A percentile compares a stretch with the other conserved stretches of the same genome.
phyloP scores from a whole-genome alignment of 2,888 invertebrate species.

The Colletes collaris region DNA sequence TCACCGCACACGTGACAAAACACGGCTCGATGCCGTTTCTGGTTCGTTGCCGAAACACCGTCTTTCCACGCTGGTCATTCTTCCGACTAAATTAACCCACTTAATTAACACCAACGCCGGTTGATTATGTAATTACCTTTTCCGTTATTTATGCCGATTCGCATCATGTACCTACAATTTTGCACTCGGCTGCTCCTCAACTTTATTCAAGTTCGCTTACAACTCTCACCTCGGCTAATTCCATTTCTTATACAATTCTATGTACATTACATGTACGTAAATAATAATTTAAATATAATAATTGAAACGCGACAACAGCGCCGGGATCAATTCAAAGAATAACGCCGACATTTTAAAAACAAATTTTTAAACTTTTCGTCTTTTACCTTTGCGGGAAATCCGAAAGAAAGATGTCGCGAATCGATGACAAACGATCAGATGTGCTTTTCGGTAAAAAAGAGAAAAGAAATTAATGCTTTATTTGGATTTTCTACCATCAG shows the following conservation, averaged over 20 bases:
- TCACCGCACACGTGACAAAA: conserved; percentile 58
- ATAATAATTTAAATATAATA: too few species aligned
- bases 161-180: conserved; percentile 15
- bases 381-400: neutral
- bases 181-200: neutral
- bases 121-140: conserved; percentile 30
- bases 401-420: neutral
- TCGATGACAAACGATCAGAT: neutral
- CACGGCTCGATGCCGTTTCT: conserved; percentile 20
- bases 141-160: conserved; percentile 18
- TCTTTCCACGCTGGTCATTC: conserved; percentile 20
- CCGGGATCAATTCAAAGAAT: too few species aligned
- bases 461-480: too few species aligned
- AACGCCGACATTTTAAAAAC: too few species aligned
- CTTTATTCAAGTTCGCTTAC: neutral
- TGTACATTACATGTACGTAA: too few species aligned
- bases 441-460: too few species aligned
- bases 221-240: neutral
- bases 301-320: too few species aligned
- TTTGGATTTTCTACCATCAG: neutral
- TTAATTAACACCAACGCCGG: conserved; percentile 51
- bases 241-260: too few species aligned
- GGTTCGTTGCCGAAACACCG: conserved; percentile 45
- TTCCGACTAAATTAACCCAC: conserved; percentile 47
- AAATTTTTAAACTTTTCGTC: neutral